A percentile compares a stretch with the other conserved stretches of the same genome.
Evolutionary conservation across 2,888 invertebrate genomes (phyloP).

Genomic region (Cerastis rubricosa): DNA sequence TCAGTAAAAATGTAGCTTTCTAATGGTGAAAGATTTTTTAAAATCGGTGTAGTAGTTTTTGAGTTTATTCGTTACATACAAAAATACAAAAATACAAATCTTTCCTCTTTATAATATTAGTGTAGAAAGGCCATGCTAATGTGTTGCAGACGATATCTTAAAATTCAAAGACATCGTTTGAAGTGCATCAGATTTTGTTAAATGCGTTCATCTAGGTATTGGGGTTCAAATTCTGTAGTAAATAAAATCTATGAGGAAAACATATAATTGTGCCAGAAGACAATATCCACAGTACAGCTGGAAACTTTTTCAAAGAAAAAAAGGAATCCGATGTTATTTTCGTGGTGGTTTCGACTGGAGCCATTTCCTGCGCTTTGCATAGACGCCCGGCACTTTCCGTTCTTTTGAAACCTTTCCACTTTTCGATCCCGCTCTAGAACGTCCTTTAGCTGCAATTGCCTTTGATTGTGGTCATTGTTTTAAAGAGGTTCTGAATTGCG

Average conservation of each 20-base stretch:
- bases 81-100: no score
- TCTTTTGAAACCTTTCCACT: slow-evolving; percentile 48
- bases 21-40: no score
- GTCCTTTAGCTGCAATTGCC: slow-evolving; percentile 45
- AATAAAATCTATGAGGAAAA: not conserved
- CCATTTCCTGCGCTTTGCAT: slow-evolving; percentile 67
- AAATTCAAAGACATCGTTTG: not conserved
- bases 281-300: not conserved
- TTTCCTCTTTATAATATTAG: no score
- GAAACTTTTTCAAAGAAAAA: slow-evolving; percentile 21
- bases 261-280: not conserved
- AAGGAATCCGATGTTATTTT: slow-evolving; percentile 47
- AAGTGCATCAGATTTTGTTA: not conserved
- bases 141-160: no score
- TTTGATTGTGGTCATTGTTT: slow-evolving; percentile 48
- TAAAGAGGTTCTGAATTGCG: slow-evolving; percentile 14
- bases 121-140: no score
- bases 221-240: not conserved
- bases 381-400: slow-evolving; percentile 47
- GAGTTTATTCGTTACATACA: no score
- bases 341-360: slow-evolving; percentile 36
- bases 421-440: slow-evolving; percentile 53
- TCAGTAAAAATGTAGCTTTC: no score
- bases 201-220: not conserved
- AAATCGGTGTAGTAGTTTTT: no score